phyloP scores from a whole-genome alignment of 2,888 invertebrate species.

The Acanthosoma haemorrhoidale region DNA sequence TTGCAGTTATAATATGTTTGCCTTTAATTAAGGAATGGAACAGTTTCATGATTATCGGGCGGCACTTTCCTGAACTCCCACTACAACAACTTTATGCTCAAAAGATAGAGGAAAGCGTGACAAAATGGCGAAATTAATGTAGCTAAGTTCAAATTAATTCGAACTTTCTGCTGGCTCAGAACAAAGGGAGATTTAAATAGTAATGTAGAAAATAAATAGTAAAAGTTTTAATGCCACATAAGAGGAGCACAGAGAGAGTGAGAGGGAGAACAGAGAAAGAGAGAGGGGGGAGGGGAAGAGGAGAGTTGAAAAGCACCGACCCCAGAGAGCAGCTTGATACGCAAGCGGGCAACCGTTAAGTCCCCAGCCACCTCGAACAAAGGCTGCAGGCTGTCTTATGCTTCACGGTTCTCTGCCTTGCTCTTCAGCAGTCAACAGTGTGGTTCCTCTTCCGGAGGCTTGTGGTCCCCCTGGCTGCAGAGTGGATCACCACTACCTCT shows the following conservation, averaged over 20 bases:
- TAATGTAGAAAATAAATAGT: background rate
- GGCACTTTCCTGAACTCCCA: no score
- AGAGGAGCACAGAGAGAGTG: background rate
- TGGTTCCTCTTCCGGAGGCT: no score
- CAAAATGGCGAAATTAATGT: background rate
- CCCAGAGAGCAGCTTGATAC: no score
- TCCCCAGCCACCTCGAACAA: conserved; percentile 3
- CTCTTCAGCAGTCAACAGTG: no score
- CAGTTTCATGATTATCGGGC: no score
- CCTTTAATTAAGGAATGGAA: no score
- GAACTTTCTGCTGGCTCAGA: background rate
- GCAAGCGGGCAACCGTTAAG: background rate
- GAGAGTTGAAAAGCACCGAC: background rate
- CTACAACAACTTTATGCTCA: no score
- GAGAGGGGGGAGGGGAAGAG: background rate
- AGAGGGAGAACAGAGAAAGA: background rate
- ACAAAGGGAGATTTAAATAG: conserved; percentile 4
- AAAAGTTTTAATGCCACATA: background rate
- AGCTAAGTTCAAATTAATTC: background rate
- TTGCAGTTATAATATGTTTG: no score
- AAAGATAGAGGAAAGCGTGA: no score
- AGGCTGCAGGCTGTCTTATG: background rate
- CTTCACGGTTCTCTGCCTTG: background rate
- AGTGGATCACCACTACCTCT: no score
- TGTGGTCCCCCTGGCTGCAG: no score